Percentiles rank a stretch among this genome's conserved stretches.
Evolutionary conservation across 2,113 vertebrate genomes (phyloP).

Genomic region (Rhadina sibilatrix): DNA sequence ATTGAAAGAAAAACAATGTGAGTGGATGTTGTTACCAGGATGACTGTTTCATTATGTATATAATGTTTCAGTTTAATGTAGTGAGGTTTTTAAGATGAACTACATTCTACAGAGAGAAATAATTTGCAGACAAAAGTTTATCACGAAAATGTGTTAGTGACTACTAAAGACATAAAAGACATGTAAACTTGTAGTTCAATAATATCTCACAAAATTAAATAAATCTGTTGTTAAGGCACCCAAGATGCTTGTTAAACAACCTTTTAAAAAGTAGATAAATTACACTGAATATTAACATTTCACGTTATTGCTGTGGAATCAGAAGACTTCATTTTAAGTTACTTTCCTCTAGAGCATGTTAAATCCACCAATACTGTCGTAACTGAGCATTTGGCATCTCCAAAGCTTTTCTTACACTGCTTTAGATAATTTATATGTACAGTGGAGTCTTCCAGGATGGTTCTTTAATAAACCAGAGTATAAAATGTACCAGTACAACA

Average conservation of each 20-base stretch:
- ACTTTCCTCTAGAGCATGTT: conserved; percentile 24
- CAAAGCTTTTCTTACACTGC: neutral
- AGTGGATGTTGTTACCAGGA: neutral
- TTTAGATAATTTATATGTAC: neutral
- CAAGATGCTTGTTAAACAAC: conserved; percentile 27
- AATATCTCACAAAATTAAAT: conserved; percentile 48
- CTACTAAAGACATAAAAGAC: neutral
- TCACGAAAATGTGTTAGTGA: neutral
- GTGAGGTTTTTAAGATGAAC: neutral
- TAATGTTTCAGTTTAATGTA: neutral
- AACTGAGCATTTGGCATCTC: neutral
- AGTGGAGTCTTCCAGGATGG: neutral
- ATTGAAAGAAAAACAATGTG: neutral
- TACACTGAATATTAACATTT: conserved; percentile 29
- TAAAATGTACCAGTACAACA: neutral
- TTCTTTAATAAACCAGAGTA: neutral
- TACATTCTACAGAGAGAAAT: neutral
- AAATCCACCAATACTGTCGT: conserved; percentile 40
- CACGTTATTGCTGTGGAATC: conserved; percentile 21
- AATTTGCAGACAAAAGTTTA: neutral
- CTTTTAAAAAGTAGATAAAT: conserved; percentile 51
- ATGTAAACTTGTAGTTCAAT: neutral
- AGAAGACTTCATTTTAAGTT: conserved; percentile 54
- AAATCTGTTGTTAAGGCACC: conserved; percentile 21
- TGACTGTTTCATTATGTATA: neutral